These are phyloP conservation scores for Formica aserva DNA, from an alignment of 2,888 invertebrate genomes.

Conservation along the genomic window DNA sequence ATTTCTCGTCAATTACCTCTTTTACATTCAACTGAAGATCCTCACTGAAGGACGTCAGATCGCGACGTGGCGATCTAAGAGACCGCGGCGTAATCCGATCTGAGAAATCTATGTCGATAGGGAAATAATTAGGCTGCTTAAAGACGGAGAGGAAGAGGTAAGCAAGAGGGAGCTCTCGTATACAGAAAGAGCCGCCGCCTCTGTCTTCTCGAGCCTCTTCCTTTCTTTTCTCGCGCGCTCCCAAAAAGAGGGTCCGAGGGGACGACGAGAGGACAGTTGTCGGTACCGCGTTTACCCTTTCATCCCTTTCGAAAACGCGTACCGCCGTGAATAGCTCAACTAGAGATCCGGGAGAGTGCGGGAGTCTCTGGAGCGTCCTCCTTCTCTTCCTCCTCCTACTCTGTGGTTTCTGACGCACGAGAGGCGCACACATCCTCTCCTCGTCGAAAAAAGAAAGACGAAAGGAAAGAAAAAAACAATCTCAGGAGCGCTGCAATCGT, in stretches of 20 bases:
- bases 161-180: constrained; percentile 19
- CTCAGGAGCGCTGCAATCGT: constrained; percentile 40
- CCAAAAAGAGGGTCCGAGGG: constrained; percentile 60
- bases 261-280: constrained; percentile 44
- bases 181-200: constrained; percentile 60
- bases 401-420: constrained; percentile 57
- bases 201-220: constrained; percentile 61
- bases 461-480: constrained; percentile 51
- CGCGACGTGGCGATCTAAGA: constrained; percentile 35
- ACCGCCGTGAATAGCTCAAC: constrained; percentile 75
- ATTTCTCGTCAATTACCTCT: background rate
- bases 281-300: constrained; percentile 69
- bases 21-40: background rate
- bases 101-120: constrained; percentile 79
- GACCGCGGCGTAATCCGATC: constrained; percentile 74
- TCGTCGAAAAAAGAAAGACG: background rate
- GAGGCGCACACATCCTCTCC: constrained; percentile 52
- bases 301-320: constrained; percentile 74
- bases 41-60: background rate
- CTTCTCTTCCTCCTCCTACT: constrained; percentile 27
- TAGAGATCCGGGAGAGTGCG: constrained; percentile 64
- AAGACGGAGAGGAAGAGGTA: constrained; percentile 32
- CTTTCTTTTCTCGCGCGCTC: constrained; percentile 54
- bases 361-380: constrained; percentile 50
- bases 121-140: constrained; percentile 82